Base-by-base conservation (phyloP, 2,888 invertebrate genomes). In the Drosophila incognita region DNA sequence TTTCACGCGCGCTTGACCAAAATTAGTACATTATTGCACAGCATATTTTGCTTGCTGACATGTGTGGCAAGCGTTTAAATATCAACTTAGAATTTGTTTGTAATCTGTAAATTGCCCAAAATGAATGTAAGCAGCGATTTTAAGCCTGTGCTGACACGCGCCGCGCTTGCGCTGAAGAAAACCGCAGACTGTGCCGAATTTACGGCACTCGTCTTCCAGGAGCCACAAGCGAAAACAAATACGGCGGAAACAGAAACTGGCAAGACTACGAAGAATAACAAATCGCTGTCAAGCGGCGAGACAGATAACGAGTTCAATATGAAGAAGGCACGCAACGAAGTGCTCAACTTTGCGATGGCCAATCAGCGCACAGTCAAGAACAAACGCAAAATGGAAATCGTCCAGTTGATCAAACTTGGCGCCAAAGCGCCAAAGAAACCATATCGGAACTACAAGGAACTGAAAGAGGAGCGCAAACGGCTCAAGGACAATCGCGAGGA, bases 341-440 rank as follows among this genome's bases (percentile, higher is more conserved):
- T 98, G 6, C 95, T 97, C 10, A 97, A 96, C 90, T 97, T 98
- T 92, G 97, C 97, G 38, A 96, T 97, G 93, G 95, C 95, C 33
- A 92, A 91, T 65, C 97, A 97, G 61, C 95, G 97, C 64, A 94
- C 95, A 66, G 94, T 95, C 4, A 94, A 94, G 13, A 95, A 96
- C 89, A 96, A 97, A 87, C 95, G 95, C 83, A 95, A 96, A 91
- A 97, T 97, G n/a, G 96, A 96, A 94, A 94, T 96, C 51, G 95
- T 96, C 6, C 89, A 92, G 59, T 96, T 97, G 1, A 94, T 98
- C 38, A 96, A 96, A 92, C 94, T 98, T 90, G 98, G 98, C 57
- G 98, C 98, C 1, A 97, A 96, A 92, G 96, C 97, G 5, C 96
- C 95, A 0, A 96, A 95, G 91, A 95, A 94, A 36, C 93, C 94